phyloP scores from a whole-genome alignment of 2,888 invertebrate species.

The Nemoura dubitans region DNA sequence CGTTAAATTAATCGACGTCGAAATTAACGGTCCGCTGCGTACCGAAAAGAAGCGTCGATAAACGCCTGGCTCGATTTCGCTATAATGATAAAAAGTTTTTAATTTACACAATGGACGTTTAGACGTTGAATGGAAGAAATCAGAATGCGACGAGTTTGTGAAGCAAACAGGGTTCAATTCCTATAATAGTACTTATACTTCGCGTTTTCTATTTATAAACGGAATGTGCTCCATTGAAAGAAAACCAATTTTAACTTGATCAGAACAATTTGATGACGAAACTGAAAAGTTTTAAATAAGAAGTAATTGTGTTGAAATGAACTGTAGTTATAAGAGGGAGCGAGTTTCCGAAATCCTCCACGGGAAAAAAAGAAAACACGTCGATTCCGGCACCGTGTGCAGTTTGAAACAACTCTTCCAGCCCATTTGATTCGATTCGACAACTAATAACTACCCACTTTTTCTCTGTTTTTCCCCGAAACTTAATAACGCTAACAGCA shows the following conservation, averaged over 20 bases:
- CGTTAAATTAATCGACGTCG: neutral
- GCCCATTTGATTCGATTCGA: neutral
- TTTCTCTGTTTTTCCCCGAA: neutral
- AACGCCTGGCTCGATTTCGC: neutral
- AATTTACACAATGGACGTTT: neutral
- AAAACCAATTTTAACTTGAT: conserved; percentile 12
- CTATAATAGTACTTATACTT: neutral
- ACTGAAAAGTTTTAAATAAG: conserved; percentile 9
- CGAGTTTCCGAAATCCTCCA: neutral
- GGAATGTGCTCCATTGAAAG: neutral
- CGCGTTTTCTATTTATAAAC: neutral
- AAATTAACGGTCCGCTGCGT: neutral
- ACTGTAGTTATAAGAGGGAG: neutral
- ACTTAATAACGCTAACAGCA: neutral
- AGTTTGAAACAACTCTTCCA: neutral
- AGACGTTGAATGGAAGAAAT: neutral
- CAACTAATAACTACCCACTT: conserved; percentile 12
- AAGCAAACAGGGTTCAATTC: neutral
- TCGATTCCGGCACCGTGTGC: neutral
- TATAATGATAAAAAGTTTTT: conserved; percentile 12
- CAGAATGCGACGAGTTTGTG: neutral
- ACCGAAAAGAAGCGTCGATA: neutral
- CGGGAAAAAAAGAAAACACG: neutral
- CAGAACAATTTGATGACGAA: neutral
- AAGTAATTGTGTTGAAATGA: neutral